Evolutionary conservation across 2,888 invertebrate genomes (phyloP).

Genomic region (Chelonus formosanus): DNA sequence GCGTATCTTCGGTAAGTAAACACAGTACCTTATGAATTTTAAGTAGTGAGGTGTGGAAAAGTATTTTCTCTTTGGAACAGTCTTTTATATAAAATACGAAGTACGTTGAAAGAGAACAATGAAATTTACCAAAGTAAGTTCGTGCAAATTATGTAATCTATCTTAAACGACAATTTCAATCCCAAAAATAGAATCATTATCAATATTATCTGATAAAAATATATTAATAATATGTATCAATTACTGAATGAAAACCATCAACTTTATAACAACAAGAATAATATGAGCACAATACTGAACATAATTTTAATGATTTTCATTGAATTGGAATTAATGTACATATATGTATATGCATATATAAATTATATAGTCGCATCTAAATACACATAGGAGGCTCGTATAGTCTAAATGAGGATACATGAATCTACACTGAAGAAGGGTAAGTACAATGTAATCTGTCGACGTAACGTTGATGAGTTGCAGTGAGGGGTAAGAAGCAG

Average conservation of each 20-base stretch:
- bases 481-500: constrained; percentile 21
- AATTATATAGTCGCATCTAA: neutral
- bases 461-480: constrained; percentile 22
- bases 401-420: constrained; percentile 12
- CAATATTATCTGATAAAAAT: too few species aligned
- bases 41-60: constrained; percentile 54
- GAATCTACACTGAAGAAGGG: constrained; percentile 18
- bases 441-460: constrained; percentile 52
- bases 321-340: too few species aligned
- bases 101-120: constrained; percentile 29
- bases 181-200: too few species aligned
- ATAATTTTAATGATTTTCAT: too few species aligned
- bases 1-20: constrained; percentile 62
- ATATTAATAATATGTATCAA: too few species aligned
- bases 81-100: constrained; percentile 36
- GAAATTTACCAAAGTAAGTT: constrained; percentile 37
- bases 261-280: too few species aligned
- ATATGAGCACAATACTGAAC: too few species aligned
- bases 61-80: constrained; percentile 50
- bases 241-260: too few species aligned
- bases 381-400: constrained; percentile 1
- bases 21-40: constrained; percentile 64
- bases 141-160: neutral
- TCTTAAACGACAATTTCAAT: too few species aligned
- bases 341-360: neutral